A percentile compares a stretch with the other conserved stretches of the same genome.
Evolutionary conservation across 35 echinoderm and acorn worm species (phyloP).

Genomic region (Diadema setosum): DNA sequence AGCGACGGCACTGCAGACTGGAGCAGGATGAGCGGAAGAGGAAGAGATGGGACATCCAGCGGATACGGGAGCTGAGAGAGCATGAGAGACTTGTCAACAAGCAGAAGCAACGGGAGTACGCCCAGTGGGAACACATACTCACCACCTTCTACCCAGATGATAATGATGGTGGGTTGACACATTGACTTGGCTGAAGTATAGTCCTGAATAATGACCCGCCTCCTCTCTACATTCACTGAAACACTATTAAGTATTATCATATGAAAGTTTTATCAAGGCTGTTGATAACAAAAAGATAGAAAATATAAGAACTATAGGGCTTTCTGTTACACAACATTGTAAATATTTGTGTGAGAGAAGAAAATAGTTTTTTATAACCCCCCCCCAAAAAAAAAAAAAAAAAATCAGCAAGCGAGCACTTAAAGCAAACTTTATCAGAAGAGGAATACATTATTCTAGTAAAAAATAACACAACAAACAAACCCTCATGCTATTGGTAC

Average conservation of each 20-base stretch:
- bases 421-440: no score
- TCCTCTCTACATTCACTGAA: background rate
- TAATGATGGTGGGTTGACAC: slow-evolving; percentile 50
- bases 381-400: no score
- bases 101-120: slow-evolving; percentile 36
- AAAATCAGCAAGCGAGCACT: no score
- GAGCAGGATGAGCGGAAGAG: slow-evolving; percentile 68
- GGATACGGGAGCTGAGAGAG: slow-evolving; percentile 66
- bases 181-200: no score
- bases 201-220: background rate
- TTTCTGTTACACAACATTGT: no score
- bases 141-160: slow-evolving; percentile 56
- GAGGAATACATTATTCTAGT: no score
- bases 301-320: no score
- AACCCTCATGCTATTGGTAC: no score
- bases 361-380: no score
- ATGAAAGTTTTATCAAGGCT: background rate
- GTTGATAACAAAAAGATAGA: background rate
- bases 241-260: background rate
- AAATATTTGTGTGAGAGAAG: no score
- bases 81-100: slow-evolving; percentile 73
- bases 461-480: no score
- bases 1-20: slow-evolving; percentile 40
- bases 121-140: slow-evolving; percentile 47
- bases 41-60: slow-evolving; percentile 76